Base-by-base conservation (phyloP, 2,888 invertebrate genomes). In the Crematogaster levior region DNA sequence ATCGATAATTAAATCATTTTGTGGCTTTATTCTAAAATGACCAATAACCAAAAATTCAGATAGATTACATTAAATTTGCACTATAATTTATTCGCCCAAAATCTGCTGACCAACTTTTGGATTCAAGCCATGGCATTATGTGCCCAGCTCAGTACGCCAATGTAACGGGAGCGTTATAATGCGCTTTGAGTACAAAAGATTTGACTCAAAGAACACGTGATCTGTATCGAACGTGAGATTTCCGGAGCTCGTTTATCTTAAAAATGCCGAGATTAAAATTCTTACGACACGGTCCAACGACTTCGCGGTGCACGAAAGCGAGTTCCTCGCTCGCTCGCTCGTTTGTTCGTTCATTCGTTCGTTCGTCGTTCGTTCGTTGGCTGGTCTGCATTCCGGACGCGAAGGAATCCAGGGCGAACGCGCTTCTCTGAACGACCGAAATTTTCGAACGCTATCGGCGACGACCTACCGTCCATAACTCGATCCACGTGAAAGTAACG, bases 221-320 rank as follows among this genome's bases (percentile, higher is more conserved):
- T 43, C 40, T 53, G n/a, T 66, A 46, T 70, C 53, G 70, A 51
- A 53, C 66, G n/a, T 21, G 10, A 66, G 40, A 34, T 58, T 51
- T 12, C 58, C 48, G 6, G 18, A 15, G 43, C 18, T 51, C 60
- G 60, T 81, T 81, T 30, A 51, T 75, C 37, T 46, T 53, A 53
- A 60, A 86, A 80, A 84, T 51, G 72, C 46, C 48, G 48, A 75
- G 65, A 86, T 86, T 86, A 86, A 86, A 86, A 84, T 86, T 86
- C 86, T 74, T 82, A 77, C 53, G 77, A 81, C 65, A 66, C 68
- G 37, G 46, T 58, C 10, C 34, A 61, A 61, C 74, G 74, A 82
- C 77, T 86, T 73, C 79, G 79, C 58, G 56, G 74, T 56, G 61
- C 40, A 56, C 61, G 58, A 37, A 4, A 48, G n/a, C 48, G 21